Base-by-base conservation (phyloP, 2,888 invertebrate genomes). In the Ephialtes manifestator region DNA sequence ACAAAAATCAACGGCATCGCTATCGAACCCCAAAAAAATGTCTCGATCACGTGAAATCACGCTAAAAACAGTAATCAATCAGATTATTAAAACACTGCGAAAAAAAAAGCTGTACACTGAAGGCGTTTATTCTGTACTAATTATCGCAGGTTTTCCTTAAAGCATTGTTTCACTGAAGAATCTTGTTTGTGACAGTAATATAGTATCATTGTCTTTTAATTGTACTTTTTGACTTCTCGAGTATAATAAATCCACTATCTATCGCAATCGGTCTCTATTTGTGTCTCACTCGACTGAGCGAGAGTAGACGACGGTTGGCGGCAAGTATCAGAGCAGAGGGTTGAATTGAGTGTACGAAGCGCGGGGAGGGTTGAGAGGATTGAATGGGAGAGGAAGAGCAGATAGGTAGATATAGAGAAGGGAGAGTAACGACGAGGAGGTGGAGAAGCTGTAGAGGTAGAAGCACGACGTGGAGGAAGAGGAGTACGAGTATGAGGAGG, bases 351-450 rank as follows among this genome's bases (percentile, higher is more conserved):
- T 83, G 83, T 85, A 81, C 81, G 71, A 74, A 78, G 88, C 81
- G 86, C 74, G 75, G 51, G 35, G 81, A 31, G 70, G 53, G 77
- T 81, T 71, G 85, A 83, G 84, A 86, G 86, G 89, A 84, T 84
- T 72, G 79, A 80, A 75, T 80, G 77, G 85, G 65, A 82, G 86
- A 86, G 87, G 86, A 86, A 91, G 92, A 88, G 89, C 67, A 81
- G 84, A 76, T 85, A 71, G 78, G 24, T 60, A 58, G 46, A n/a
- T 11, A 35, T 31, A 24, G 74, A 80, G 55, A 74, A 60, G 72
- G 83, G 71, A 75, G 80, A 84, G 84, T 71, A 65, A 78, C 74
- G 83, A 68, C 70, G 86, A 83, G 78, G 85, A 87, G 71, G 76
- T 81, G 86, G 87, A 84, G 79, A 85, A 82, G 85, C 79, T 79